Base-by-base conservation (phyloP, 2,888 invertebrate genomes). In the Zhengitettix transpicula region DNA sequence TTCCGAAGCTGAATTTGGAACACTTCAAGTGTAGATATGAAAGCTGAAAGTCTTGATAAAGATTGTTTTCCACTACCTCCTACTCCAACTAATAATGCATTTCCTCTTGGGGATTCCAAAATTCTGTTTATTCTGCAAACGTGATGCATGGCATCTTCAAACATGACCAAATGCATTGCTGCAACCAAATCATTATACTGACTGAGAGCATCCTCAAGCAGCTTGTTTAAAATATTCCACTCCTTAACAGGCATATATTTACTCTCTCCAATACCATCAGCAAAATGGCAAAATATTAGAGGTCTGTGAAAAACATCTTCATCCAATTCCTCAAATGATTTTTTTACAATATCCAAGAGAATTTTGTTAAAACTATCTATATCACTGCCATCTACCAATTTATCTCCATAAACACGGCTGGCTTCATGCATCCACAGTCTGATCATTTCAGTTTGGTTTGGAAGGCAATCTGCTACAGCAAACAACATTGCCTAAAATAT, bases 31-130 rank as follows among this genome's bases (percentile, higher is more conserved):
- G 87, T 83, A 9, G 93, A 90, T 62, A 97, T 92, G 70, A 88
- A 96, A 0, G 93, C 85, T 0, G 96, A 87, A 16, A 97, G 76
- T 58, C 94, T 78, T 0, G 94, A 88, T 52, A 96, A 75, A 7
- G 92, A 92, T 73, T 96, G 95, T 71, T 95, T 95, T 56, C 96
- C 96, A 60, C 91, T 92, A 42, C 96, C 96, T 52, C 96, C 96
- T 0, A 96, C 96, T 40, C 96, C 96, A 28, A 96, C 87, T 15
- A 96, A 74, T 40, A 96, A 75, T 0, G 93, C 95, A 71, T 96
- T 94, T 14, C 96, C 95, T 66, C 94, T 79, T 0, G 95, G 92
- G 1, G 88, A 83, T 73, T 96, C 95, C 68, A 96, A 74, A 65
- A 96, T 95, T 60, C 96, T 84, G 72, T 90, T 95, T 62, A 96